Evolutionary conservation across 2,888 invertebrate species (phyloP).

Genomic region (Agapostemon virescens): DNA sequence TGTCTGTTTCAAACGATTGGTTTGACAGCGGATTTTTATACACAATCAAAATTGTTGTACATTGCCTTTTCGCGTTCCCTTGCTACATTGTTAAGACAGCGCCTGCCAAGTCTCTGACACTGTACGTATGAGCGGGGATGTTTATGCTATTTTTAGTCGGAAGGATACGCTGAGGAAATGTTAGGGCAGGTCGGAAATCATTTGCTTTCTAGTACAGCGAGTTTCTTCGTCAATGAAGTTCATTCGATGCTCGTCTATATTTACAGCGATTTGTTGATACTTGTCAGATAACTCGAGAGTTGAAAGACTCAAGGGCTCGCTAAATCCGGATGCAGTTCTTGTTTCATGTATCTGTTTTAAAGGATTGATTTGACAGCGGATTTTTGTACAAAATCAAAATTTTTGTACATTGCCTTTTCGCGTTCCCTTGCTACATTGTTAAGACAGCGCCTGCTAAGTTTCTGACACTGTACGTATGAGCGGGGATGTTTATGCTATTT

Average conservation of each 20-base stretch:
- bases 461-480: neutral
- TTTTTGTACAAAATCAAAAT: too few species aligned
- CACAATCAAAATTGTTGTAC: too few species aligned
- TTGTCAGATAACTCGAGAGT: too few species aligned
- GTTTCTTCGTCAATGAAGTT: neutral
- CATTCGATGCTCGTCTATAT: neutral
- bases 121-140: neutral
- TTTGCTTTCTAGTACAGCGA: neutral
- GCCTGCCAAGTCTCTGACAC: neutral
- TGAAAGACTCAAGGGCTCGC: too few species aligned
- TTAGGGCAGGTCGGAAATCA: neutral
- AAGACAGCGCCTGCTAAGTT: neutral
- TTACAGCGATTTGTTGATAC: neutral
- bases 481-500: neutral
- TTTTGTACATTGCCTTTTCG: slow-evolving; percentile 9
- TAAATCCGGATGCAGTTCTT: too few species aligned
- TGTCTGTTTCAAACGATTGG: too few species aligned
- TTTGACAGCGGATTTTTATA: too few species aligned
- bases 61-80: slow-evolving; percentile 6
- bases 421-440: neutral
- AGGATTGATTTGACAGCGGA: too few species aligned
- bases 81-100: neutral
- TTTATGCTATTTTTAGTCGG: neutral
- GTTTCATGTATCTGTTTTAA: too few species aligned
- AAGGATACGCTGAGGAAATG: neutral